Conservation (phyloP, 2,113 vertebrate species). For the Toxostoma redivivum region DNA sequence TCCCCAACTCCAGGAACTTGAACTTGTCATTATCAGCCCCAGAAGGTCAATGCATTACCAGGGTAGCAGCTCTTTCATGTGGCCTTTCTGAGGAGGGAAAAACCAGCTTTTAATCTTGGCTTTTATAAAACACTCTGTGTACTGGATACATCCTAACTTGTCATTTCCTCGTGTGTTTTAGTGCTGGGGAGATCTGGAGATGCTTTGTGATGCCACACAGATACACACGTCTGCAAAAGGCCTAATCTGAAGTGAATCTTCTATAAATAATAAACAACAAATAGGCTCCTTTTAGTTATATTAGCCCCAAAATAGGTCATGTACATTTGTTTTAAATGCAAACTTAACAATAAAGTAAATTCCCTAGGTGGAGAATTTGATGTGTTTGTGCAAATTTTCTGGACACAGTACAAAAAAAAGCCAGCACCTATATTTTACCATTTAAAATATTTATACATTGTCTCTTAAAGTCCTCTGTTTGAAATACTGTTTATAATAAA, state of each 20-base stretch:
- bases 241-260: conserved; percentile 75
- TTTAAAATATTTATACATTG: conserved; percentile 77
- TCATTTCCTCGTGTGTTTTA: conserved; percentile 35
- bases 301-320: conserved; percentile 74
- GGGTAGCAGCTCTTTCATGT: conserved; percentile 6
- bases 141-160: conserved; percentile 47
- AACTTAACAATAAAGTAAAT: conserved; percentile 70
- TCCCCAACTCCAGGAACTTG: conserved; percentile 35
- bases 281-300: conserved; percentile 75
- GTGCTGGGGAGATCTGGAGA: conserved; percentile 33
- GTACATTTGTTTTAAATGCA: conserved; percentile 71
- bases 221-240: conserved; percentile 40
- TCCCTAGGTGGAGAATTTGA: conserved; percentile 70
- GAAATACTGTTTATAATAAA: conserved; percentile 73
- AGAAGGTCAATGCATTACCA: conserved; percentile 35
- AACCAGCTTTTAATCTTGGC: conserved; percentile 47
- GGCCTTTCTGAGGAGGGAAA: conserved; percentile 45
- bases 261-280: conserved; percentile 80
- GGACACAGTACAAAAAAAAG: conserved; percentile 61
- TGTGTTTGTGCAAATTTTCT: conserved; percentile 74
- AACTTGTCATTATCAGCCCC: conserved; percentile 53
- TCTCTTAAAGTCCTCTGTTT: conserved; percentile 66
- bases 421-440: conserved; percentile 64
- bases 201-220: conserved; percentile 29
- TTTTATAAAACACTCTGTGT: background rate